phyloP scores from a whole-genome alignment of 2,113 vertebrate species.

The Nothocercus julius region DNA sequence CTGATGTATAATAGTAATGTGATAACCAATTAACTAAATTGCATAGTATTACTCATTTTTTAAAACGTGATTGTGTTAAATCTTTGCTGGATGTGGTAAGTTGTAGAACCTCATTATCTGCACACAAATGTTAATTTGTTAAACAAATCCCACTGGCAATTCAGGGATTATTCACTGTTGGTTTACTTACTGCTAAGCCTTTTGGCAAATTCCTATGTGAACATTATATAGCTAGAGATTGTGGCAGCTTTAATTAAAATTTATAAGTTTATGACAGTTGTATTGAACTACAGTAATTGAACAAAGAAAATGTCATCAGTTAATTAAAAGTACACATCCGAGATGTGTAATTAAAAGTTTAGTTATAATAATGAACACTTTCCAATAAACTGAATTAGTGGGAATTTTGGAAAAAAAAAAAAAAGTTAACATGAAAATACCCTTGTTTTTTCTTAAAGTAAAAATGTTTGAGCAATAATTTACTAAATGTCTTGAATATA shows the following conservation, averaged over 20 bases:
- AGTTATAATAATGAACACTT: conserved; percentile 57
- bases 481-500: neutral
- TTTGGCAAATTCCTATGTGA: conserved; percentile 79
- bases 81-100: conserved; percentile 50
- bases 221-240: conserved; percentile 62
- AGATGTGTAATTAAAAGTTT: conserved; percentile 79
- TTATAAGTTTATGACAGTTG: conserved; percentile 80
- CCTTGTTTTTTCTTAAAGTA: neutral
- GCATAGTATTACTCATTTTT: conserved; percentile 61
- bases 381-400: conserved; percentile 48
- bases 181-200: conserved; percentile 78
- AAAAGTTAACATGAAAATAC: neutral
- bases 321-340: conserved; percentile 80
- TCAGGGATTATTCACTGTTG: conserved; percentile 76
- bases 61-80: conserved; percentile 57
- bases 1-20: conserved; percentile 34
- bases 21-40: conserved; percentile 66
- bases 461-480: neutral
- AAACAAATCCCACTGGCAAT: conserved; percentile 75
- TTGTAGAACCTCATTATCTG: conserved; percentile 76
- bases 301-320: conserved; percentile 78
- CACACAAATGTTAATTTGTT: conserved; percentile 79
- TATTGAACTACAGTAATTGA: conserved; percentile 76
- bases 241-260: conserved; percentile 81
- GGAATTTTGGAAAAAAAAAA: conserved; percentile 42